Conservation (phyloP, 2,113 vertebrate species). For the Anseranas semipalmata region DNA sequence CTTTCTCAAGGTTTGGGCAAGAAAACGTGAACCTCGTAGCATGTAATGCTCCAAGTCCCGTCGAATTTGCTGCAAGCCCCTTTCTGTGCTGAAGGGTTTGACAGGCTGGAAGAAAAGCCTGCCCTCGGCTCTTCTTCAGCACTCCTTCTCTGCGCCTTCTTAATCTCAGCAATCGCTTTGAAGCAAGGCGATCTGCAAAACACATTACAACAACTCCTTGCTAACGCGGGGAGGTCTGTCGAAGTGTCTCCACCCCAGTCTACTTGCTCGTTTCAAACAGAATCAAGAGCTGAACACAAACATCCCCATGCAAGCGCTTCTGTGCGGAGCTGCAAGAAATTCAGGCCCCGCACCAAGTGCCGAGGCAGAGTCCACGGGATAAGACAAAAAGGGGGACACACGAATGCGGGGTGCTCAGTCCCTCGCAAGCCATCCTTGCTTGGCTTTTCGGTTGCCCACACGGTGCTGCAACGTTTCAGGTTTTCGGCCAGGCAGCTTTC, state of each 20-base stretch:
- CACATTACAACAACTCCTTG: background rate
- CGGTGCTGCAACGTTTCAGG: background rate
- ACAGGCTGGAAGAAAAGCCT: background rate
- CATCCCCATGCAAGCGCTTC: background rate
- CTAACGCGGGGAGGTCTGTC: background rate
- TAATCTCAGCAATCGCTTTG: background rate
- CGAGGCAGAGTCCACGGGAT: background rate
- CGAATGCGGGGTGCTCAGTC: fast-evolving
- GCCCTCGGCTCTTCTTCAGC: background rate
- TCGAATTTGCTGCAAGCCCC: background rate
- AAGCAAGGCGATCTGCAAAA: background rate
- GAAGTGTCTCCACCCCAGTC: background rate
- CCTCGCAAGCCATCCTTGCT: background rate
- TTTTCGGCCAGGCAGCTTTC: background rate
- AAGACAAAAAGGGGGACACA: fast-evolving
- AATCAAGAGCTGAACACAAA: background rate
- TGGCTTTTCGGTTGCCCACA: background rate
- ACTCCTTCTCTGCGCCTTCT: background rate
- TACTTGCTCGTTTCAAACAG: background rate
- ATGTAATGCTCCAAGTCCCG: background rate
- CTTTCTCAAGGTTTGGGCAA: background rate
- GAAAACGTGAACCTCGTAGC: background rate
- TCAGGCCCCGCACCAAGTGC: fast-evolving
- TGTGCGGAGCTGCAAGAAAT: background rate
- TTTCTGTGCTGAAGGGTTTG: background rate